Base-by-base conservation (phyloP, 2,797 vertebrate genomes). In the Chrysocyon brachyurus region DNA sequence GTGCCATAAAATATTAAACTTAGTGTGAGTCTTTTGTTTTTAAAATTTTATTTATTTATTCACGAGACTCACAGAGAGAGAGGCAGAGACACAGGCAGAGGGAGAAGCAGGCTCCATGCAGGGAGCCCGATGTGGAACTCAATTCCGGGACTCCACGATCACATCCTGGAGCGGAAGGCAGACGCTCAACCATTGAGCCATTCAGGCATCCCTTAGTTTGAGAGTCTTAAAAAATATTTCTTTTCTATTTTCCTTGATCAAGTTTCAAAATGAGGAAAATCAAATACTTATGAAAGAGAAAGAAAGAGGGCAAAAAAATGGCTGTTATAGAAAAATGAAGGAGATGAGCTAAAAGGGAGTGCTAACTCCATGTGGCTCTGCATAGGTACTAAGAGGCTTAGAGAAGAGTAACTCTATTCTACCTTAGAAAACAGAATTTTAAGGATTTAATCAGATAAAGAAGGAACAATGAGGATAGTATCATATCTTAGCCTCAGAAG, bases 1-100 rank as follows among this genome's bases (percentile, higher is more conserved):
- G 98, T 97, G 97, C 98, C 96, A 98, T 11, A 97, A 98, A 98
- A 98, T 90, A 98, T 96, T 94, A 93, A 98, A 94, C 89, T 96
- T 96, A 96, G 66, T 97, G 94, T 98, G 40, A 46, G 40, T 46
- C 6, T 46, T 46, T 46, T 46, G 40, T 46, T 8, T 46, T 46
- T 46, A 46, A 46, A 46, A 46, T 46, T 46, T 46, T 46, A 46
- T 46, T 46, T 46, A 46, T 46, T 46, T 46, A 46, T 46, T 46
- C 7, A 46, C 40, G 40, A 46, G 40, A 46, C 40, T 46, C 40
- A 8, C 40, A 46, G 40, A 46, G 40, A 46, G 7, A 46, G 40
- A 46, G 40, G 40, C 40, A 46, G 40, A 46, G 40, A 46, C 40
- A 7, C 40, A 46, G 7, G 40, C 40, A 46, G 40, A 46, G 40